Evolutionary conservation across 2,797 vertebrate genomes (phyloP).

Genomic region (Hylomyscus alleni): DNA sequence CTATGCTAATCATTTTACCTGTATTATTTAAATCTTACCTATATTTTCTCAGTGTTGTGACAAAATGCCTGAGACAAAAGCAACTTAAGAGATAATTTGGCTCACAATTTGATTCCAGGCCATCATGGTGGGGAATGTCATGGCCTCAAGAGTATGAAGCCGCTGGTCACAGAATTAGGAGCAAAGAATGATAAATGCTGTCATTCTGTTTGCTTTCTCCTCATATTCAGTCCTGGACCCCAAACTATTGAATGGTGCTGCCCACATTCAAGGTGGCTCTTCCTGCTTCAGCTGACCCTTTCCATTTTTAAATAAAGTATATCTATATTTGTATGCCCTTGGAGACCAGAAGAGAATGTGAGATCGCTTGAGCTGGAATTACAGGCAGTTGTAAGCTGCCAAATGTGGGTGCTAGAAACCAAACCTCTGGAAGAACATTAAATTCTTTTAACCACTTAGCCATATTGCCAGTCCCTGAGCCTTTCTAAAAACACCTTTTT

Average conservation of each 20-base stretch:
- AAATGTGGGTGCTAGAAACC: not conserved
- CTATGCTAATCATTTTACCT: slow-evolving; percentile 51
- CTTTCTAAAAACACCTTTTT: not conserved
- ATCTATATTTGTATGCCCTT: not conserved
- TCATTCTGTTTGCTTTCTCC: not conserved
- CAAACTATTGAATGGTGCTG: not conserved
- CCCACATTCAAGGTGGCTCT: not conserved
- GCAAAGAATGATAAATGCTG: not conserved
- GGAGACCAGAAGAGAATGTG: not conserved
- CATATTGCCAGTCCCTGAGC: not conserved
- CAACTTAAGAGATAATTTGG: not conserved
- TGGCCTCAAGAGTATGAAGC: not conserved
- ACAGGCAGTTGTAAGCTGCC: not conserved
- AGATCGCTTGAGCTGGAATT: not conserved
- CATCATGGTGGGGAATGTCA: not conserved
- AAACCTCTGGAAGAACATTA: not conserved
- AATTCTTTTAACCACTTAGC: not conserved
- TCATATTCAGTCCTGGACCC: not conserved
- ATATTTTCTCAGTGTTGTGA: not conserved
- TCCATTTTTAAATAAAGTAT: not conserved
- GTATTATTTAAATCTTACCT: slow-evolving; percentile 55
- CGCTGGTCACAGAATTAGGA: not conserved
- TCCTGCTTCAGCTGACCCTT: not conserved
- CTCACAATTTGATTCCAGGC: not conserved
- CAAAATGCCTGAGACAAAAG: not conserved